Base-by-base conservation (phyloP, 2,797 vertebrate species). In the Petrocephalus schoutedeni region DNA sequence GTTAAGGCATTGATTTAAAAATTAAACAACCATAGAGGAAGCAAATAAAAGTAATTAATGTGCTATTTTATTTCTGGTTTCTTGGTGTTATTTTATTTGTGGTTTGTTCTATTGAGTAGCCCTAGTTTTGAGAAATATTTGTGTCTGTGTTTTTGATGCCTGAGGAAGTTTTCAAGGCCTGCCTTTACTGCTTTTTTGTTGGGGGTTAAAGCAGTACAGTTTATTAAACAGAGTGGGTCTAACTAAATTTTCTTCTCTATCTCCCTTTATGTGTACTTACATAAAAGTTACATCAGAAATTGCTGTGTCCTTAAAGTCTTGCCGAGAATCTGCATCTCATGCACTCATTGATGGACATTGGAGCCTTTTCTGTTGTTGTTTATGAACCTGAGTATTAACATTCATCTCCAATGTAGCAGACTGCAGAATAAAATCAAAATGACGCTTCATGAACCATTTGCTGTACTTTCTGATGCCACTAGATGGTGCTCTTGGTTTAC, bases 341-440 rank as follows among this genome's bases (percentile, higher is more conserved):
- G 14, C 19, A 58, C 28, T 89, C 90, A 93, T 89, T 93, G 94
- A 92, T 90, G 89, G 91, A 93, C 91, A 92, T 89, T 91, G 90
- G 91, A 92, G 90, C 91, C 16, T 10, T 86, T 41, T 91, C 92
- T 57, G 86, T 89, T 93, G 92, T 93, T 93, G 91, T 90, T 89
- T 91, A 94, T 94, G 93, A 91, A 90, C 88, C 88, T 86, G 67
- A 88, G 92, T 92, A 94, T 94, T 92, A 92, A 88, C 90, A 2
- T 12, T 87, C 89, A 91, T 89, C 92, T 90, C 88, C 90, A 89
- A 91, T 93, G 88, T 90, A 91, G 91, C 16, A 56, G 2, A 51
- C 87, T n/a, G 57, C 77, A 80, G 59, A 45, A 64, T 49, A 41
- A 84, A 49, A 41, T 45, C 49, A 36, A 32, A 32, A 67, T 14